Percentiles rank a stretch among this genome's conserved stretches.
Conservation (phyloP, 2,888 invertebrate species). For the Tenthredo livida region DNA sequence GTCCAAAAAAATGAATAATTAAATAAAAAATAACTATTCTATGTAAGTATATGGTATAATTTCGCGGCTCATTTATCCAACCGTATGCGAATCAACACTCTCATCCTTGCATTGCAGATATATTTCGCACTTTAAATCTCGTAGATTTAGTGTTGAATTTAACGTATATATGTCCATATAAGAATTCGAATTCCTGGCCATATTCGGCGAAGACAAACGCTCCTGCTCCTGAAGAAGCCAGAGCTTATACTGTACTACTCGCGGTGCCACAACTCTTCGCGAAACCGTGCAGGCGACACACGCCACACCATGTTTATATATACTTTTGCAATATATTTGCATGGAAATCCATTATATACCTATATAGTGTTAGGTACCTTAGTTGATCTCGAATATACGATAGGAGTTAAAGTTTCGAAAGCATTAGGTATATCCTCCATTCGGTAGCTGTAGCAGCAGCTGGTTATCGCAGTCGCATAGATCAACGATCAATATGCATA, state of each 20-base stretch:
- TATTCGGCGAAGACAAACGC: constrained; percentile 66
- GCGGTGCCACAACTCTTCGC: background rate
- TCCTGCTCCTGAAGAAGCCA: background rate
- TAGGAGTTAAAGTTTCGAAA: background rate
- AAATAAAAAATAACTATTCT: background rate
- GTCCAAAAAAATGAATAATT: too few species aligned
- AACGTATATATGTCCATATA: constrained; percentile 26
- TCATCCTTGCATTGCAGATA: background rate
- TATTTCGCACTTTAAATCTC: background rate
- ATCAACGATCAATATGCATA: background rate
- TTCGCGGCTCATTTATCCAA: background rate
- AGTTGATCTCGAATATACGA: background rate
- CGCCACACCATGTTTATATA: constrained; percentile 3
- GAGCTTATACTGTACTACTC: background rate
- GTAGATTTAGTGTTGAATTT: constrained; percentile 26
- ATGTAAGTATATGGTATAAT: background rate
- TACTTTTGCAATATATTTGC: constrained; percentile 3
- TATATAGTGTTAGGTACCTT: background rate
- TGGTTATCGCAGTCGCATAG: too few species aligned
- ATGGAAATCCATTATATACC: background rate
- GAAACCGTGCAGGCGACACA: background rate
- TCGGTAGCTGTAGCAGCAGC: too few species aligned
- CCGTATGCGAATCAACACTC: background rate
- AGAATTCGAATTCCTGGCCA: constrained; percentile 75
- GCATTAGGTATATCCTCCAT: background rate